These are phyloP conservation scores for Lagopus leucura DNA, from an alignment of 2,113 vertebrate genomes.

Conservation along the genomic window DNA sequence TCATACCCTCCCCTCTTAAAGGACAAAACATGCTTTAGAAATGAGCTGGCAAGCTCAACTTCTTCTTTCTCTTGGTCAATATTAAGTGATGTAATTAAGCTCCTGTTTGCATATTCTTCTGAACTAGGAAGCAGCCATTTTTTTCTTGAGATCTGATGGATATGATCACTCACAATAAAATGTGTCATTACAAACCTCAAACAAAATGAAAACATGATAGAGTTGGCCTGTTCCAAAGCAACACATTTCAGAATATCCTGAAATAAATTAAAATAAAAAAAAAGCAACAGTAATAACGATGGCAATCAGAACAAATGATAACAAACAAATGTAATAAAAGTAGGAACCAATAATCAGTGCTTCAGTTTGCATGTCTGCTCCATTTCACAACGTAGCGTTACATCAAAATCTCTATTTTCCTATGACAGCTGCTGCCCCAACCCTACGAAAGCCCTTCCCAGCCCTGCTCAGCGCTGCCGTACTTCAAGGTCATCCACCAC, in stretches of 20 bases:
- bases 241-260: slow-evolving; percentile 26
- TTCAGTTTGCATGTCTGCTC: background rate
- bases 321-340: slow-evolving; percentile 13
- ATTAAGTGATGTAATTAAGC: slow-evolving; percentile 70
- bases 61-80: slow-evolving; percentile 62
- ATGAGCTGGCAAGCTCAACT: slow-evolving; percentile 67
- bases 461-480: background rate
- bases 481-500: background rate
- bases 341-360: background rate
- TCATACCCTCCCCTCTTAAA: slow-evolving; percentile 72
- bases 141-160: slow-evolving; percentile 62
- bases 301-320: background rate
- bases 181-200: slow-evolving; percentile 62
- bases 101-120: slow-evolving; percentile 70
- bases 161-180: slow-evolving; percentile 65
- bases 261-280: background rate
- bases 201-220: slow-evolving; percentile 52
- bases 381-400: background rate
- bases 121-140: slow-evolving; percentile 71
- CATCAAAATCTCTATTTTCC: slow-evolving; percentile 16
- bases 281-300: background rate
- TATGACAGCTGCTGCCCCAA: background rate
- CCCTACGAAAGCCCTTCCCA: slow-evolving; percentile 7
- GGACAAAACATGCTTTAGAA: slow-evolving; percentile 71
- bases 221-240: slow-evolving; percentile 50